Evolutionary conservation across 37 sponge, comb jelly and placozoan genomes (phyloP).

Genomic region (Dysidea cf. avara): DNA sequence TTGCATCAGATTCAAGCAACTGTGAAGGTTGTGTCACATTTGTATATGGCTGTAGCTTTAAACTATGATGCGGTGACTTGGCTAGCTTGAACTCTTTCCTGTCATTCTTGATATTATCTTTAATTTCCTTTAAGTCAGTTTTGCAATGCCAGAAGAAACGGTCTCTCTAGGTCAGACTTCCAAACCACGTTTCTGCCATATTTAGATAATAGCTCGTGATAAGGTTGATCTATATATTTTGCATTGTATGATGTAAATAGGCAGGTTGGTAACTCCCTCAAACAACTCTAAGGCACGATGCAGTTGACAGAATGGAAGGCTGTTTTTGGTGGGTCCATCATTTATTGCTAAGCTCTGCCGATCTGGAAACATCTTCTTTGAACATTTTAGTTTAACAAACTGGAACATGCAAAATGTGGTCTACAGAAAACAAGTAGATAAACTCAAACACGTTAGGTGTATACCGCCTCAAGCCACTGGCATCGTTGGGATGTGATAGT

Average conservation of each 20-base stretch:
- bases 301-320: too few relatives aligned
- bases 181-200: slow-evolving; percentile 39
- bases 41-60: slow-evolving; percentile 35
- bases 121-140: slow-evolving; percentile 12
- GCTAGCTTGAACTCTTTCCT: slow-evolving; percentile 28
- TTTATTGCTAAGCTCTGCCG: too few relatives aligned
- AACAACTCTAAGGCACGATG: too few relatives aligned
- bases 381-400: too few relatives aligned
- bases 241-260: slow-evolving; percentile 16
- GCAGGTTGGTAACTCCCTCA: slow-evolving; percentile 20
- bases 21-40: slow-evolving; percentile 23
- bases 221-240: slow-evolving; percentile 5
- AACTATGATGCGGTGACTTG: slow-evolving; percentile 42
- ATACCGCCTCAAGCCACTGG: too few relatives aligned
- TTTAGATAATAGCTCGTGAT: slow-evolving; percentile 21
- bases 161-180: not conserved
- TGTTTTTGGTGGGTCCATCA: too few relatives aligned
- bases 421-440: too few relatives aligned
- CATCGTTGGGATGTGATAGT: too few relatives aligned
- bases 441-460: too few relatives aligned
- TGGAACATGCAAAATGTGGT: too few relatives aligned
- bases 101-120: slow-evolving; percentile 13
- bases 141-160: not conserved
- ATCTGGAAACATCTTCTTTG: too few relatives aligned
- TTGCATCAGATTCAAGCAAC: slow-evolving; percentile 30